Evolutionary conservation across 2,113 vertebrate genomes (phyloP), one percentile per base, ranked within the genome.

Genomic region (Macheiramphus alcinus): DNA sequence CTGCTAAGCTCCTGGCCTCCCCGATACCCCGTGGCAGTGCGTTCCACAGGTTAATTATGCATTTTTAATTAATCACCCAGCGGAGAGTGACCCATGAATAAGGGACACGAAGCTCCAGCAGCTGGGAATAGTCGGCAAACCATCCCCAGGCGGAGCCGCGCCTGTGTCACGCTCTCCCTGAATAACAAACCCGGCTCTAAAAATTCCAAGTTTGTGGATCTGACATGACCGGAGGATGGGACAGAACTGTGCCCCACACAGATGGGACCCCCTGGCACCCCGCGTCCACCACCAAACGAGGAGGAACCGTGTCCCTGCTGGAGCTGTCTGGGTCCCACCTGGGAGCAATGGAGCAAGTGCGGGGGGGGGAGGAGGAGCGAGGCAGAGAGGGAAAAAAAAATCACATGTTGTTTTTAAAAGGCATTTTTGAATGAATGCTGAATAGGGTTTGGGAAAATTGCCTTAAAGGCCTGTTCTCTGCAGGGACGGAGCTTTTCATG

Each of bases 401-500:
- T 96, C 97, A 88, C 91, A 91, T 27, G 97, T 98, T 98, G 89
- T 97, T 97, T 97, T 97, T 97, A 96, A 98, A 98, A 98, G 96
- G 92, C 93, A 15, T 97, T 98, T 97, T 97, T 96, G 97, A 98
- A 92, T 93, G 96, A 97, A 92, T 90, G 92, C 97, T 97, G 98
- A 97, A 97, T 91, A 96, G 97, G 80, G 94, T 96, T 97, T 96
- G 95, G 95, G 95, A 96, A 98, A 98, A 98, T 98, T 98, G 96
- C 98, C 97, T 98, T 94, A 95, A 97, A 98, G 98, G 97, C 96
- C 82, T 95, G 87, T 90, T 98, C 98, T 98, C 98, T 62, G 70
- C 74, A 58, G 98, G 98, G 96, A 96, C 66, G 79, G 79, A 74
- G 90, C 97, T 98, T 97, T 97, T 97, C 96, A 62, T 93, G 95